Conservation (phyloP, 2,797 vertebrate species). For the Falco biarmicus region DNA sequence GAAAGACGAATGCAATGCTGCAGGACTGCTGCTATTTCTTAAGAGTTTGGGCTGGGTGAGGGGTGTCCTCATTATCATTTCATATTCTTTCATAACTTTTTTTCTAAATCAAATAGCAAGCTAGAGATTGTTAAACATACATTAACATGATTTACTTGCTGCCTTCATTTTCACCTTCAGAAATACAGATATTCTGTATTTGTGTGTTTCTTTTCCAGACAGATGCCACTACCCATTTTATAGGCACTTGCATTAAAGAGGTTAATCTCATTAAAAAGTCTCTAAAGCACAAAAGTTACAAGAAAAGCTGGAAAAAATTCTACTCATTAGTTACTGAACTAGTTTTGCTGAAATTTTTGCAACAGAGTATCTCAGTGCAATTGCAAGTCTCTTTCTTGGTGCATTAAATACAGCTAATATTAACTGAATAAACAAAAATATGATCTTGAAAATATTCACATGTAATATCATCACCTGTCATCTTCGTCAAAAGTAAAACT, state of each 20-base stretch:
- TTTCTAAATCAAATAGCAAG: background rate
- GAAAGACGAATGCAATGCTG: conserved; percentile 47
- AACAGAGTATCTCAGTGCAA: background rate
- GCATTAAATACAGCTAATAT: background rate
- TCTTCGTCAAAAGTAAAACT: background rate
- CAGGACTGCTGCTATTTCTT: conserved; percentile 55
- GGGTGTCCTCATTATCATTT: conserved; percentile 10
- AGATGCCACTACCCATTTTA: background rate
- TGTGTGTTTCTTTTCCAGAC: background rate
- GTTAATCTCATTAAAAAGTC: background rate
- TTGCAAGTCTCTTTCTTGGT: background rate
- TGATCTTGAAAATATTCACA: background rate
- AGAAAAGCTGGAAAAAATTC: background rate
- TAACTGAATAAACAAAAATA: background rate
- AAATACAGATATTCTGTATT: background rate
- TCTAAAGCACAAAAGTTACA: background rate
- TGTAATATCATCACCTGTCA: background rate
- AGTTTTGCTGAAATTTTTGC: background rate
- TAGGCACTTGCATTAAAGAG: background rate
- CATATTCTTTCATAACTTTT: background rate
- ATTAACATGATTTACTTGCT: background rate
- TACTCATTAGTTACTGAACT: background rate
- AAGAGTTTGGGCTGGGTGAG: conserved; percentile 42
- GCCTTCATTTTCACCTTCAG: background rate
- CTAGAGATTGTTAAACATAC: background rate